Conservation (phyloP, 1,140 invertebrate genomes). For the Bathynomus jamesi region DNA sequence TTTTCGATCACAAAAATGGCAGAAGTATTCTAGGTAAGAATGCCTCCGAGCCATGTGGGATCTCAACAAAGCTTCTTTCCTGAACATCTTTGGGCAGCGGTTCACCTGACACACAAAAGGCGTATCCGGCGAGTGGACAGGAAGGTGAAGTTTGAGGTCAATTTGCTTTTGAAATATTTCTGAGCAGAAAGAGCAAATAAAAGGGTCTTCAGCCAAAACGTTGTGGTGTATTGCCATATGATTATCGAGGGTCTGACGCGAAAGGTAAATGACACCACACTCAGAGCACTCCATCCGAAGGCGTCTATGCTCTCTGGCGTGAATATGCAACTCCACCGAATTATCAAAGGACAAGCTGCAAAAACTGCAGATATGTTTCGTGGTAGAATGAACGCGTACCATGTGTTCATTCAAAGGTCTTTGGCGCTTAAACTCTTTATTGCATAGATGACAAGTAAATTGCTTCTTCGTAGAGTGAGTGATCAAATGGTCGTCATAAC, state of each 20-base stretch:
- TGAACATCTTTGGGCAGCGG: not conserved
- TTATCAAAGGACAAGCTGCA: not conserved
- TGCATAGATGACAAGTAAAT: slow-evolving; percentile 21
- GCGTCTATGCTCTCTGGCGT: not conserved
- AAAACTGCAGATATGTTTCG: not conserved
- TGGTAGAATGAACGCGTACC: not conserved
- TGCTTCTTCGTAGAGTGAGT: slow-evolving; percentile 23
- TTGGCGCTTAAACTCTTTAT: slow-evolving; percentile 30
- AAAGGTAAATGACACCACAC: not conserved
- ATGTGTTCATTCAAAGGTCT: slow-evolving; percentile 28
- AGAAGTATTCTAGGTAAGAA: not conserved
- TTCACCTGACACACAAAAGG: too few species aligned
- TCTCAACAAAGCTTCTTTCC: not conserved
- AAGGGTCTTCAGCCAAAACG: not conserved
- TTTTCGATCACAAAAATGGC: not conserved
- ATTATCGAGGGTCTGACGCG: not conserved
- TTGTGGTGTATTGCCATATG: not conserved
- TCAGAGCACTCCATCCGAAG: not conserved
- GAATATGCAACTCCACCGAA: not conserved
- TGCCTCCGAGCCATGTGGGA: not conserved
- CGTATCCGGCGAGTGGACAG: not conserved
- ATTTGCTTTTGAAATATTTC: not conserved
- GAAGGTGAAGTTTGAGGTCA: not conserved
- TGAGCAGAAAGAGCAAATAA: not conserved
- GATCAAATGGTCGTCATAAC: slow-evolving; percentile 31